These are phyloP conservation scores for Brachystomella parvula DNA, from an alignment of 1,140 invertebrate genomes.

Conservation along the genomic window DNA sequence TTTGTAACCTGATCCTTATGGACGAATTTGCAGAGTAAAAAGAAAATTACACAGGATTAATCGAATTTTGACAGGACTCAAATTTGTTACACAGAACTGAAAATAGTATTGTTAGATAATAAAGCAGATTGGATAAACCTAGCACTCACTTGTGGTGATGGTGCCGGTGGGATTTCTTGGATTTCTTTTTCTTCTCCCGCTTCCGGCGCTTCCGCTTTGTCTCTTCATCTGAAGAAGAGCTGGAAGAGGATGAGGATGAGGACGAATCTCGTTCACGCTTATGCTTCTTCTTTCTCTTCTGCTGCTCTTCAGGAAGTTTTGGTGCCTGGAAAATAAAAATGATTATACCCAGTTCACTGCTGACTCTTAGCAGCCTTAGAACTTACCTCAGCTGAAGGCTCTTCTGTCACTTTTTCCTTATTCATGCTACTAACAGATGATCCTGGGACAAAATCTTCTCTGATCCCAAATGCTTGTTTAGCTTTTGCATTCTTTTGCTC, in stretches of 20 bases:
- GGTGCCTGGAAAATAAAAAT: too few relatives aligned
- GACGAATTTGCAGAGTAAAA: too few relatives aligned
- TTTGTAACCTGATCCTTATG: too few relatives aligned
- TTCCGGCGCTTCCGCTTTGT: slow-evolving; percentile 22
- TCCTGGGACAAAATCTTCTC: slow-evolving; percentile 86
- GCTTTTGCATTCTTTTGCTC: slow-evolving; percentile 88
- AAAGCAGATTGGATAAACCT: background rate
- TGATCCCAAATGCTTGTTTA: slow-evolving; percentile 89
- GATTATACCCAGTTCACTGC: too few relatives aligned
- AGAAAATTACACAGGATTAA: slow-evolving; percentile 2
- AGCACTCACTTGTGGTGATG: slow-evolving; percentile 13
- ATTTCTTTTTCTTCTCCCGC: slow-evolving; percentile 34
- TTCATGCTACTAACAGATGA: slow-evolving; percentile 52
- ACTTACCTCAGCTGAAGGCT: background rate
- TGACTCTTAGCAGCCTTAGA: too few relatives aligned
- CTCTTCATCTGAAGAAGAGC: slow-evolving; percentile 25
- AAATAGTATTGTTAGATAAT: background rate
- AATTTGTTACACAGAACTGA: background rate
- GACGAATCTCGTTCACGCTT: slow-evolving; percentile 25
- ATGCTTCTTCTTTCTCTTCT: slow-evolving; percentile 30
- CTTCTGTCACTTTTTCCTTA: background rate
- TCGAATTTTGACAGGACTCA: too few relatives aligned
- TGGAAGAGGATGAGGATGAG: slow-evolving; percentile 25
- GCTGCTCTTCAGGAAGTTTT: too few relatives aligned
- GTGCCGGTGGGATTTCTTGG: slow-evolving; percentile 30